Evolutionary conservation across 2,113 vertebrate genomes (phyloP).

Genomic region (Colistium nudipinnis): DNA sequence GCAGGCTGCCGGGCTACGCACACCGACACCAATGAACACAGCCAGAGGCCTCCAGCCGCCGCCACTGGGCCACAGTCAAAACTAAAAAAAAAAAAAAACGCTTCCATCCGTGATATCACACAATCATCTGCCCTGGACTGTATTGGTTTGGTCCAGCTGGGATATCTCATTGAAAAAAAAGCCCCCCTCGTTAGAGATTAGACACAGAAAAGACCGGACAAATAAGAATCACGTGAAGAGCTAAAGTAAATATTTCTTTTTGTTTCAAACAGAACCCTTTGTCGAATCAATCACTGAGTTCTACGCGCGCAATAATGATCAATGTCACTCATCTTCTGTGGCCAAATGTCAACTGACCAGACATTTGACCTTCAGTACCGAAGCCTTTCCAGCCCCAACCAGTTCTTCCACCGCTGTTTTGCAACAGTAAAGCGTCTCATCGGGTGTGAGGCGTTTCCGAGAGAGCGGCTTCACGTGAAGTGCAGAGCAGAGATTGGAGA

Average conservation of each 20-base stretch:
- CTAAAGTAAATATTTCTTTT: constrained; percentile 41
- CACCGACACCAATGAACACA: constrained; percentile 75
- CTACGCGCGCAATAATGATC: constrained; percentile 24
- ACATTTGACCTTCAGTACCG: constrained; percentile 61
- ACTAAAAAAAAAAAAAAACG: no score
- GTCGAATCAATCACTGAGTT: constrained; percentile 37
- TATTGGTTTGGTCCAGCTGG: constrained; percentile 40
- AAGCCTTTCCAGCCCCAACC: constrained; percentile 66
- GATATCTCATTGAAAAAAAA: constrained; percentile 35
- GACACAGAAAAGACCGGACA: constrained; percentile 22
- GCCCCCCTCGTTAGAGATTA: constrained; percentile 51
- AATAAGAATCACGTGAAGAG: constrained; percentile 26
- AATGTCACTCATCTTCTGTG: constrained; percentile 35
- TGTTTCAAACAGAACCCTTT: constrained; percentile 16
- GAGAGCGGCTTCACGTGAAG: constrained; percentile 73
- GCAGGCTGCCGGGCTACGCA: constrained; percentile 71
- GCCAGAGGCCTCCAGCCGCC: constrained; percentile 68
- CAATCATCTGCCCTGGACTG: constrained; percentile 35
- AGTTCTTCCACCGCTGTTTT: constrained; percentile 65
- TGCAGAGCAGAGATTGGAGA: constrained; percentile 62
- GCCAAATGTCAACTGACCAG: constrained; percentile 56
- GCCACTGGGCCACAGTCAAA: constrained; percentile 37
- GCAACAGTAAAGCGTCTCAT: constrained; percentile 58
- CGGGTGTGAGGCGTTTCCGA: constrained; percentile 48
- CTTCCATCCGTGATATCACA: constrained; percentile 53